Base-by-base conservation (phyloP, 1,140 invertebrate species). In the Venturia canescens region DNA sequence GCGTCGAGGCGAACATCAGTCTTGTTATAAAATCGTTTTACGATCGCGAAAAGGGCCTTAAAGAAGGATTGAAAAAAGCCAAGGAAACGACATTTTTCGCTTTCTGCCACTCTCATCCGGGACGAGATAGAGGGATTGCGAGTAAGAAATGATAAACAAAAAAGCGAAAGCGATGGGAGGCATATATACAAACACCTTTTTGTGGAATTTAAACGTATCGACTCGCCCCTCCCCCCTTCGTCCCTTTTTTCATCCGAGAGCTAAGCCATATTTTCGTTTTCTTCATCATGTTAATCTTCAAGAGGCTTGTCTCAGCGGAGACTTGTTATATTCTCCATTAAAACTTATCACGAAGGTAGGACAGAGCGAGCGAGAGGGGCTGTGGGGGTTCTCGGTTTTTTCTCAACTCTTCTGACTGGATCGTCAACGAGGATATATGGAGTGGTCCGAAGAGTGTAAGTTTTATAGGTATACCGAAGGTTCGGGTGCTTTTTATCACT, bases 21-120 rank as follows among this genome's bases (percentile, higher is more conserved):
- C 71, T 81, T 67, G 75, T 81, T 66, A 29, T 81, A 81, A 81
- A 81, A 70, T 78, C 44, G 15, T 77, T 78, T 81, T 81, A 81
- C 80, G 80, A 78, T 15, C 53, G 48, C 53, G 48, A 23, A 15
- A 34, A 21, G 66, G 38, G 23, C 60, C 27, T 27, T 63, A 18
- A 66, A 66, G 13, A 23, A 23, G 60, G 7, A 26, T 66, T 18
- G 60, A 66, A 27, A 66, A 66, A 66, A 27, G 4, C 18, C 21
- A 15, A 27, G 60, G 27, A 66, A 66, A 23, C 9, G n/a, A 76
- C 16, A 48, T 57, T 44, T 70, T 79, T 69, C 34, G 50, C n/a
- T 21, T 79, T 79, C 5, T 69, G 5, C 44, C 29, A 76, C 7
- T 67, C 21, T 3, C 21, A 13, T 15, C 60, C 60, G 60, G 23